phyloP scores from a whole-genome alignment of 2,888 invertebrate species.

The Euproctis similis region DNA sequence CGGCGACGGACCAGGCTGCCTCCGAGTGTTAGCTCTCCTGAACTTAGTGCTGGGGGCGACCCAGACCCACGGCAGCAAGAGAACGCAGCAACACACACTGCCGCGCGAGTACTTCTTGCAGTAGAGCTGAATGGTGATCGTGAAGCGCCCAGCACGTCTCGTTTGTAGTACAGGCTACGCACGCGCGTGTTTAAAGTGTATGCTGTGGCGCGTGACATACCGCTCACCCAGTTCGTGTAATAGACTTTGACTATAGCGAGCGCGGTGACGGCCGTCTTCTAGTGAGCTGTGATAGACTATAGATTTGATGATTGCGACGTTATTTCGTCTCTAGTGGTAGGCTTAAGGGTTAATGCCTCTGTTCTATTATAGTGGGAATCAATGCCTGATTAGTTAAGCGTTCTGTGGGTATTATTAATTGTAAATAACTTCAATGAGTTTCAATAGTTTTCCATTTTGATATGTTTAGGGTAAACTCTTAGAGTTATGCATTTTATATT shows the following conservation, averaged over 20 bases:
- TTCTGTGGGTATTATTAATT: slow-evolving; percentile 57
- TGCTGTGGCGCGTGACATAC: slow-evolving; percentile 46
- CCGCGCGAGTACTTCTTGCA: slow-evolving; percentile 57
- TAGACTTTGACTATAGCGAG: slow-evolving; percentile 4
- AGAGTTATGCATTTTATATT: slow-evolving; percentile 67
- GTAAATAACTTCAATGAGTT: slow-evolving; percentile 62
- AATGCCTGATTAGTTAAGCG: slow-evolving; percentile 44
- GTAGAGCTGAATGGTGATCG: slow-evolving; percentile 55
- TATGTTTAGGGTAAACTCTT: slow-evolving; percentile 64
- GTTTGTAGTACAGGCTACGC: slow-evolving; percentile 26
- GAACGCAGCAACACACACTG: slow-evolving; percentile 22
- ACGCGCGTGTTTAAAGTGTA: slow-evolving; percentile 69
- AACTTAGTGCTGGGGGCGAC: slow-evolving; percentile 16
- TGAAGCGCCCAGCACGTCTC: slow-evolving; percentile 56
- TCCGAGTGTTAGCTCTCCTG: slow-evolving; percentile 54
- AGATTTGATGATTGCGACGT: slow-evolving; percentile 56
- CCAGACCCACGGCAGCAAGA: slow-evolving; percentile 5
- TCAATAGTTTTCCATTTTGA: slow-evolving; percentile 66
- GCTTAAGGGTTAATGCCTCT: slow-evolving; percentile 39
- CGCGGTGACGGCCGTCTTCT: slow-evolving; percentile 34
- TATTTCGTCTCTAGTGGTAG: slow-evolving; percentile 51
- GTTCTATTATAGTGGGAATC: slow-evolving; percentile 37
- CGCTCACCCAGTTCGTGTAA: slow-evolving; percentile 17
- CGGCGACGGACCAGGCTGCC: slow-evolving; percentile 32
- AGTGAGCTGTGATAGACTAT: slow-evolving; percentile 71